These are phyloP conservation scores for Tamias sibiricus DNA, from an alignment of 2,113 vertebrate genomes.

Conservation along the genomic window DNA sequence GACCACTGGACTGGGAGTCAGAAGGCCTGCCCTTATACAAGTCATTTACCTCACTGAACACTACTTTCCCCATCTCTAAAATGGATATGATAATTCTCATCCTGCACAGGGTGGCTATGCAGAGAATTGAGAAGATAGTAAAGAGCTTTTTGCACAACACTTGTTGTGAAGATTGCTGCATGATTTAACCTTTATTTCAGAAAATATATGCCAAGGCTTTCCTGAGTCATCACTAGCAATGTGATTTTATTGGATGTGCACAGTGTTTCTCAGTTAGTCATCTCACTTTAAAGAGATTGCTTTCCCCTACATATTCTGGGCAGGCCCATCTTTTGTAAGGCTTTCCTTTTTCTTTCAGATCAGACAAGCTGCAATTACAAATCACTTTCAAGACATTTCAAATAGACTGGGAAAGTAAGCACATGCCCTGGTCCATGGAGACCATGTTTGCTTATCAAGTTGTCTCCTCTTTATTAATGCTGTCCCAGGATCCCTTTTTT, in stretches of 20 bases:
- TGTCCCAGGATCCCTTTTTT: background rate
- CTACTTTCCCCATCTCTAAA: background rate
- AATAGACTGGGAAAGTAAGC: background rate
- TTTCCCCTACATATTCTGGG: background rate
- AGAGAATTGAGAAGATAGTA: background rate
- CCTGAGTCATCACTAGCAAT: background rate
- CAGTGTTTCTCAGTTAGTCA: background rate
- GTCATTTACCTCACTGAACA: background rate
- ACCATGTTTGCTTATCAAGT: conserved; percentile 1
- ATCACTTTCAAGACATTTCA: conserved; percentile 60
- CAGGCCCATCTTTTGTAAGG: background rate
- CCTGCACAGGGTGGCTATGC: background rate
- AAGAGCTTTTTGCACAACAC: background rate
- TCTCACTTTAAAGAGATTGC: background rate
- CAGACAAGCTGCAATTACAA: conserved; percentile 46
- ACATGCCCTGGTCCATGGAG: background rate
- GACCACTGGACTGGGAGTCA: background rate
- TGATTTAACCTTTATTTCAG: background rate
- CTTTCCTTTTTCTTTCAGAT: background rate
- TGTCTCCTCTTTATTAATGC: conserved; percentile 51
- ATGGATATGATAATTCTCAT: background rate
- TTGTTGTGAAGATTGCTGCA: background rate
- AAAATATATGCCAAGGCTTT: background rate
- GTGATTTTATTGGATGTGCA: background rate
- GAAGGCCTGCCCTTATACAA: background rate